A percentile compares a stretch with the other conserved stretches of the same genome.
Evolutionary conservation across 1,140 invertebrate species (phyloP).

Genomic region (Drosophila guanche): DNA sequence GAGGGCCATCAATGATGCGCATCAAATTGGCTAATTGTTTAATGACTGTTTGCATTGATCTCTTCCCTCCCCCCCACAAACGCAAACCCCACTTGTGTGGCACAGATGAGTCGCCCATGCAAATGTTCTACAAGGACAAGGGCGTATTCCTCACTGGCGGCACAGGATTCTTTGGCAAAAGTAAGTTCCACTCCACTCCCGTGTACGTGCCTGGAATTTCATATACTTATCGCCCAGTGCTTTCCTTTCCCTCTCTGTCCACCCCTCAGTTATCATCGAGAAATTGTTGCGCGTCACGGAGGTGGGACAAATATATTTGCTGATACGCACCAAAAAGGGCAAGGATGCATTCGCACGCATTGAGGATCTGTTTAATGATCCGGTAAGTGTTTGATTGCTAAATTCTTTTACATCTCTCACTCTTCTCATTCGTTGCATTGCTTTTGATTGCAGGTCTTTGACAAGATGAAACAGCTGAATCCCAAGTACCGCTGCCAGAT

Average conservation of each 20-base stretch:
- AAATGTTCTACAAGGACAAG: conserved; percentile 86
- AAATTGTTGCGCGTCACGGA: conserved; percentile 92
- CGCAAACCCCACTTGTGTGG: too few relatives aligned
- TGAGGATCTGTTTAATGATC: conserved; percentile 87
- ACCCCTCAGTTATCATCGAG: conserved; percentile 87
- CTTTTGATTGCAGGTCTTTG: conserved; percentile 86
- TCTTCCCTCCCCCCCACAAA: conserved; percentile 31
- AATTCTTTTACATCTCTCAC: neutral
- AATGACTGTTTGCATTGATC: conserved; percentile 81
- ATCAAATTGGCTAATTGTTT: conserved; percentile 80
- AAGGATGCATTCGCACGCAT: conserved; percentile 87
- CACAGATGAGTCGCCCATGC: conserved; percentile 84
- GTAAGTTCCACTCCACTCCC: conserved; percentile 64
- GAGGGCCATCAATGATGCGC: conserved; percentile 69
- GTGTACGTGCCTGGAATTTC: conserved; percentile 73
- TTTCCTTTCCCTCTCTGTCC: conserved; percentile 38
- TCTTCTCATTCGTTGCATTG: neutral
- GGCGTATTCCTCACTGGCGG: conserved; percentile 88
- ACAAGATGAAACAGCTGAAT: conserved; percentile 84
- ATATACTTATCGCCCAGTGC: conserved; percentile 17
- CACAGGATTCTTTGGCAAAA: conserved; percentile 92
- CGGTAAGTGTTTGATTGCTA: conserved; percentile 84
- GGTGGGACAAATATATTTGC: conserved; percentile 89
- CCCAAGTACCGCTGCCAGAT: conserved; percentile 87
- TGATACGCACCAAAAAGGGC: conserved; percentile 91